Percentiles rank a stretch among this genome's conserved stretches.
Evolutionary conservation across 2,797 vertebrate species (phyloP).

Genomic region (Acanthopagrus latus): DNA sequence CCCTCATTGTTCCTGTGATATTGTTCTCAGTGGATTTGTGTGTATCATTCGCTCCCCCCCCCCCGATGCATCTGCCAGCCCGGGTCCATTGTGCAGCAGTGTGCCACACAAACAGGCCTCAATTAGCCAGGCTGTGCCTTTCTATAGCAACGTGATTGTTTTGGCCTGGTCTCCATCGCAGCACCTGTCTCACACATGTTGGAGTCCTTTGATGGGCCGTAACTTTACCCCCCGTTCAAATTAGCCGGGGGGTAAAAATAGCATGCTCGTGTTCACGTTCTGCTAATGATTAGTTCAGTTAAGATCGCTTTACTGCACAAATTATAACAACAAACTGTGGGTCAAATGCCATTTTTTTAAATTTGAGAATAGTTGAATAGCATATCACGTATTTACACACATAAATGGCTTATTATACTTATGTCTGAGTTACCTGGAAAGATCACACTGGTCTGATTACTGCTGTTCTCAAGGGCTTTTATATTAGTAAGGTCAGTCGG

Average conservation of each 20-base stretch:
- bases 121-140: constrained; percentile 77
- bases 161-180: constrained; percentile 73
- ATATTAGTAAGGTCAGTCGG: background rate
- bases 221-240: constrained; percentile 78
- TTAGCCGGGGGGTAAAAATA: constrained; percentile 76
- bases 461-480: constrained; percentile 13
- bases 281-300: constrained; percentile 53
- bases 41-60: constrained; percentile 55
- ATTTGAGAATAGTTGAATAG: background rate
- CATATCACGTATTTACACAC: background rate
- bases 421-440: background rate
- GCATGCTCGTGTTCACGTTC: constrained; percentile 47
- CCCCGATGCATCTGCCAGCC: constrained; percentile 79
- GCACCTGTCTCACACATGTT: constrained; percentile 84
- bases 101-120: constrained; percentile 78
- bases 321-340: constrained; percentile 10
- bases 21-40: constrained; percentile 75
- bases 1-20: constrained; percentile 66
- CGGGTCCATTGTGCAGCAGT: constrained; percentile 77
- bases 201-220: constrained; percentile 74
- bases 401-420: background rate
- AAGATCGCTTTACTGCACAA: constrained; percentile 35
- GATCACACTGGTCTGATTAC: constrained; percentile 7
- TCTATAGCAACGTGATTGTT: constrained; percentile 78
- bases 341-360: constrained; percentile 14